Evolutionary conservation across 2,113 vertebrate species (phyloP).

Genomic region (Seriola rivoliana): DNA sequence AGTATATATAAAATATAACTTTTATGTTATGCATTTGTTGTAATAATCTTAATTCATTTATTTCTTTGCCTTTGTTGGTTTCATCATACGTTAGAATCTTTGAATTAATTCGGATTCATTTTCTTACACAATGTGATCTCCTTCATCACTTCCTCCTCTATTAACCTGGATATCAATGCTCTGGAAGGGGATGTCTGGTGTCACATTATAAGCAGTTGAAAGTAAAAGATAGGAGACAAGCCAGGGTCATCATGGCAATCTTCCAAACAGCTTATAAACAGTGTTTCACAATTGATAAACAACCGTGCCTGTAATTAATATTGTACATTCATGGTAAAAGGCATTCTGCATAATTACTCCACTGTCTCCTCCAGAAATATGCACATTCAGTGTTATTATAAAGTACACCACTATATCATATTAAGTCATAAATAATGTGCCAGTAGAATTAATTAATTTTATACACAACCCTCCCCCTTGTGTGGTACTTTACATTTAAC

Average conservation of each 20-base stretch:
- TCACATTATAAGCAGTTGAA: conserved; percentile 72
- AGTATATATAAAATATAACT: neutral
- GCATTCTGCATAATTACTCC: conserved; percentile 84
- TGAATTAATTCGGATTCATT: conserved; percentile 43
- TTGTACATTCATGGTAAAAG: conserved; percentile 82
- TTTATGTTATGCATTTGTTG: neutral
- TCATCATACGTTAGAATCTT: conserved; percentile 34
- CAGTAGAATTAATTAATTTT: conserved; percentile 84
- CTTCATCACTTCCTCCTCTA: conserved; percentile 62
- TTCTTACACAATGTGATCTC: conserved; percentile 47
- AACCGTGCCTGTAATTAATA: conserved; percentile 83
- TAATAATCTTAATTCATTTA: conserved; percentile 16
- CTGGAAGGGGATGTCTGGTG: conserved; percentile 60
- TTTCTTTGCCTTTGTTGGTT: neutral
- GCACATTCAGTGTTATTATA: conserved; percentile 85
- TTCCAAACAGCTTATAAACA: conserved; percentile 83
- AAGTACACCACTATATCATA: conserved; percentile 85
- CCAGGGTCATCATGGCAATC: conserved; percentile 80
- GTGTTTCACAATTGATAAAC: conserved; percentile 82
- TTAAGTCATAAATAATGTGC: conserved; percentile 87
- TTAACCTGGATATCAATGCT: conserved; percentile 69
- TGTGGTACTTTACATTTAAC: conserved; percentile 83
- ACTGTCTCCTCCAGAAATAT: conserved; percentile 84
- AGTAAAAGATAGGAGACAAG: conserved; percentile 78
- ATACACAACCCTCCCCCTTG: conserved; percentile 67